Evolutionary conservation across 2,888 invertebrate species (phyloP).

Genomic region (Drosophila aldrichi): DNA sequence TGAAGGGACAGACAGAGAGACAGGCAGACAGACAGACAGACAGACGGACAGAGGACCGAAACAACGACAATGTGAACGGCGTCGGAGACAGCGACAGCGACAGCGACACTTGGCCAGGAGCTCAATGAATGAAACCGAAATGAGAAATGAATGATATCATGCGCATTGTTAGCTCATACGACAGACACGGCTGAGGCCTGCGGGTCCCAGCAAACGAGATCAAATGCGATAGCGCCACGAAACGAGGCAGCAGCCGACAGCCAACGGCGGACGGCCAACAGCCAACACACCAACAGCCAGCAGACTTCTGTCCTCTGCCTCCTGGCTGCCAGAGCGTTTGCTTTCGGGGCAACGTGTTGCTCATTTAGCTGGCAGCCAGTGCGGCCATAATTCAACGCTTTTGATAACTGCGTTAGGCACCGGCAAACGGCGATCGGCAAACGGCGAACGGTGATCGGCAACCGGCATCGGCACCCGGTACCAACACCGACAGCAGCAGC

Average conservation of each 20-base stretch:
- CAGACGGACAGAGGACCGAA: conserved; percentile 10
- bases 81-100: conserved; percentile 37
- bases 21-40: conserved; percentile 8
- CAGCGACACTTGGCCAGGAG: conserved; percentile 71
- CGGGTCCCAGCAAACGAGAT: conserved; percentile 81
- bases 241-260: conserved; percentile 50
- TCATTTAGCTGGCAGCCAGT: conserved; percentile 75
- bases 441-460: conserved; percentile 9
- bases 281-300: not conserved
- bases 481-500: conserved; percentile 24
- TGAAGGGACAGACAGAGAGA: conserved; percentile 14
- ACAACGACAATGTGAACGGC: conserved; percentile 26
- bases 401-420: conserved; percentile 78
- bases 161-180: conserved; percentile 73
- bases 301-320: not conserved
- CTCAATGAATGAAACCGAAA: conserved; percentile 76
- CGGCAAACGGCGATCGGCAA: conserved; percentile 24
- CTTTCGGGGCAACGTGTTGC: conserved; percentile 59
- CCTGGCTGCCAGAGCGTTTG: conserved; percentile 3
- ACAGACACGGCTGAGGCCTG: conserved; percentile 53
- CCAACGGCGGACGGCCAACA: not conserved
- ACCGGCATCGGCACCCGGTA: conserved; percentile 21
- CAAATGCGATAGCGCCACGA: conserved; percentile 84
- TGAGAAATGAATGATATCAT: conserved; percentile 77
- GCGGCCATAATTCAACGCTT: conserved; percentile 83